A percentile compares a stretch with the other conserved stretches of the same genome.
Evolutionary conservation across 2,797 vertebrate species (phyloP).

Genomic region (Allobates femoralis): DNA sequence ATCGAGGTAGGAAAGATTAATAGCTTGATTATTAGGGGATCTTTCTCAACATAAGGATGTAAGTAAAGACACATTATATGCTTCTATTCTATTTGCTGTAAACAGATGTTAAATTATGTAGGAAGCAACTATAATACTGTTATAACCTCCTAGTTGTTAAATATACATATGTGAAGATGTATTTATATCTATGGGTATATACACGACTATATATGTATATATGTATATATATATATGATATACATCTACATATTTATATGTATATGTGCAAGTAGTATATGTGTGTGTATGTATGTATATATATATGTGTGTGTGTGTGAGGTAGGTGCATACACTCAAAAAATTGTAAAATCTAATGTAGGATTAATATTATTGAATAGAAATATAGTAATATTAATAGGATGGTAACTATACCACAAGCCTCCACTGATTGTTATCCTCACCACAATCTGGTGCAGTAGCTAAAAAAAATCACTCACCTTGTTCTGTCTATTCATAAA

Average conservation of each 20-base stretch:
- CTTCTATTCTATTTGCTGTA: not conserved
- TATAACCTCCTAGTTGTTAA: too few relatives aligned
- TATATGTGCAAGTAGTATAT: too few relatives aligned
- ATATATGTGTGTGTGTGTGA: not conserved
- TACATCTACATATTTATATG: not conserved
- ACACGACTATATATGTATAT: constrained; percentile 11
- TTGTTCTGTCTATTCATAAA: constrained; percentile 48
- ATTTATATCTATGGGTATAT: not conserved
- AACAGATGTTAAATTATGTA: not conserved
- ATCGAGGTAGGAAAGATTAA: not conserved
- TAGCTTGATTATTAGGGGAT: not conserved
- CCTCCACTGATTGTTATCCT: not conserved
- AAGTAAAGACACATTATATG: not conserved
- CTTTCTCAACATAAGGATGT: not conserved
- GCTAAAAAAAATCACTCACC: constrained; percentile 56
- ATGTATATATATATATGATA: not conserved
- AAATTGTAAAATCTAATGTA: too few relatives aligned
- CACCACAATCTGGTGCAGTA: constrained; percentile 9
- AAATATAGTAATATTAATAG: not conserved
- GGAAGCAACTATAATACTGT: too few relatives aligned
- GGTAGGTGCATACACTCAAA: too few relatives aligned
- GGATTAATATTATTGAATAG: too few relatives aligned
- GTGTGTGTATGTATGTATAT: not conserved
- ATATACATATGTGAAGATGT: not conserved
- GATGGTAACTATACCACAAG: not conserved